A percentile compares a stretch with the other conserved stretches of the same genome.
Conservation (phyloP, 2,113 vertebrate species). For the Cygnus atratus region DNA sequence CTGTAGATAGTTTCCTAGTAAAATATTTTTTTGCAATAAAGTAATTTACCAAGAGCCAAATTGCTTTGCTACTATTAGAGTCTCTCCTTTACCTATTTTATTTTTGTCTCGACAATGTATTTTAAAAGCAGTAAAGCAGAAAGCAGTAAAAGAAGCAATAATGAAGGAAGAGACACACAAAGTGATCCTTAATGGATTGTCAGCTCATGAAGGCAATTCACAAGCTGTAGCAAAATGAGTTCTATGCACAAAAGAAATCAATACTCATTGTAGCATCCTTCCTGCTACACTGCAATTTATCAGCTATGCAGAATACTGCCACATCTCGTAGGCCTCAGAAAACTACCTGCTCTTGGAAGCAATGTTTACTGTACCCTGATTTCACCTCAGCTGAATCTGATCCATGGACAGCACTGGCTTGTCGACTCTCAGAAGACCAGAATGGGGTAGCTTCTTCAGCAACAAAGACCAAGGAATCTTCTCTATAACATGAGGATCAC, state of each 20-base stretch:
- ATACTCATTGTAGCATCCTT: slow-evolving; percentile 72
- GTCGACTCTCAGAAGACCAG: not conserved
- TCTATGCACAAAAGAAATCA: slow-evolving; percentile 74
- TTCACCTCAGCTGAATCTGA: not conserved
- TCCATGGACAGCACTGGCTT: not conserved
- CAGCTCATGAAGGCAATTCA: slow-evolving; percentile 66
- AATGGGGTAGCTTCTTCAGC: not conserved
- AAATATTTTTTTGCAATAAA: slow-evolving; percentile 43
- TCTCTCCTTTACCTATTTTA: slow-evolving; percentile 60
- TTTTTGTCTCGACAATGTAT: slow-evolving; percentile 63
- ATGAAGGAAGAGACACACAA: slow-evolving; percentile 71
- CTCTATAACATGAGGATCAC: accelerated
- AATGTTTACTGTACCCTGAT: not conserved
- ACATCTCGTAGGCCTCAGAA: slow-evolving; percentile 44
- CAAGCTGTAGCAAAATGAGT: slow-evolving; percentile 69
- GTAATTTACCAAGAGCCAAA: slow-evolving; percentile 50
- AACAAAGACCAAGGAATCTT: not conserved
- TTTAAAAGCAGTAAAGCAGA: slow-evolving; percentile 73
- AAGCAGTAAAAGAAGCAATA: slow-evolving; percentile 73
- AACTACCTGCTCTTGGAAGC: slow-evolving; percentile 25
- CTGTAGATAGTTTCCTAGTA: slow-evolving; percentile 9
- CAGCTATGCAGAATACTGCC: slow-evolving; percentile 65
- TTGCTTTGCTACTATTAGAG: slow-evolving; percentile 24
- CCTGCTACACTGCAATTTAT: slow-evolving; percentile 62
- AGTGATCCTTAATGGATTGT: slow-evolving; percentile 73